These are phyloP conservation scores for Atta colombica DNA, from an alignment of 1,140 invertebrate genomes.

Conservation along the genomic window DNA sequence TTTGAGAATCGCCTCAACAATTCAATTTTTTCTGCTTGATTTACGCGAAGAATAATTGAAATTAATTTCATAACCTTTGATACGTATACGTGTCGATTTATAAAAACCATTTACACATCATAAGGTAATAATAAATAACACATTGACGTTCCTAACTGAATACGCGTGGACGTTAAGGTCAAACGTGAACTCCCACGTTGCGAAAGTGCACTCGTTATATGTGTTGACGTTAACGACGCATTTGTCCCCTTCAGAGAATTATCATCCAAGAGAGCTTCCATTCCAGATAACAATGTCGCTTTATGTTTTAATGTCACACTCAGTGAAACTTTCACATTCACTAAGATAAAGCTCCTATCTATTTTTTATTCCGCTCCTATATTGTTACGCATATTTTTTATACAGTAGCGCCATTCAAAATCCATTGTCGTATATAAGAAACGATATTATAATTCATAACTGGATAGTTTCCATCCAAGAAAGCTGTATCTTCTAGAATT, in stretches of 20 bases:
- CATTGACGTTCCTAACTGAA: slow-evolving; percentile 4
- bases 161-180: slow-evolving; percentile 66
- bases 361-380: not conserved
- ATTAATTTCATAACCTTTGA: not conserved
- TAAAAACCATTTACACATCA: not conserved
- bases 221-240: slow-evolving; percentile 16
- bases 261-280: not conserved
- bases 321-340: slow-evolving; percentile 19
- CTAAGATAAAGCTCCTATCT: not conserved
- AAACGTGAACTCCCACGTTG: slow-evolving; percentile 58
- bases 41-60: not conserved
- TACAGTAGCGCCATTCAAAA: not conserved
- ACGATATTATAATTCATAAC: slow-evolving; percentile 28
- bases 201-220: not conserved
- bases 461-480: not conserved
- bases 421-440: slow-evolving; percentile 24
- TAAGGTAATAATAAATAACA: slow-evolving; percentile 35
- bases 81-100: not conserved
- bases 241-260: slow-evolving; percentile 18
- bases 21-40: not conserved
- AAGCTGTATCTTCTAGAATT: slow-evolving; percentile 43
- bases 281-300: slow-evolving; percentile 27
- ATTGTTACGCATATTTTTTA: slow-evolving; percentile 5
- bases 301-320: slow-evolving; percentile 38
- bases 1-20: not conserved